Evolutionary conservation across 1,140 invertebrate species (phyloP), one percentile per base, ranked within the genome.

Genomic region (Tenebrio molitor): DNA sequence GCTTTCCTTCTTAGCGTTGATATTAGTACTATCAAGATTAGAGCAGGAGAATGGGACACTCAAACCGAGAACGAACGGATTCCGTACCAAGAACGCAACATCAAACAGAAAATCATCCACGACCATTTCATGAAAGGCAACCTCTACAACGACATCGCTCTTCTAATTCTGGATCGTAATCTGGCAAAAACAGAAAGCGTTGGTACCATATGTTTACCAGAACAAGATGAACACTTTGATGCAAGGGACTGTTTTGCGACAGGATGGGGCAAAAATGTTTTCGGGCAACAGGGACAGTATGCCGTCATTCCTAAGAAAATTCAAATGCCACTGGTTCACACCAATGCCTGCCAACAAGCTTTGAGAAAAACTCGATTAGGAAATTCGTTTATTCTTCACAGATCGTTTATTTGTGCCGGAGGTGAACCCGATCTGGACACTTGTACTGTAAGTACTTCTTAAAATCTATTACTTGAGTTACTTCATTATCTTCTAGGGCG

Each of bases 21-120:
- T 0, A 75, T 84, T 2, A 81, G 78, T n/a, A 76, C 80, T 2
- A 74, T 96, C 15, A 85, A 84, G 75, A 80, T 87, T 12, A 83
- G 89, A 10, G 87, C 89, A 1, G 91, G 91, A 0, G 91, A 92
- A 79, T 92, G 91, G 90, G 91, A 92, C 78, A 89, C 90, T 0
- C 88, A 90, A 82, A 89, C 87, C 0, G 85, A 79, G 3, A 86
- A 86, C 42, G 91, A 92, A 78, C 84, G 88, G 1, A 81, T 87
- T 16, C 86, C 86, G 0, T 87, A 86, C 71, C 88, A 91, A 74
- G 90, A 91, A 76, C 82, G 85, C 50, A 34, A 78, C 0, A 87
- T 89, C 0, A 72, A 78, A 8, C 80, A 84, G 1, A 16, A 39
- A 76, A 69, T 81, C 0, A 71, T 79, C 2, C 84, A 85, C 71